Base-by-base conservation (phyloP, 2,888 invertebrate species). In the Marronus borbonicus region DNA sequence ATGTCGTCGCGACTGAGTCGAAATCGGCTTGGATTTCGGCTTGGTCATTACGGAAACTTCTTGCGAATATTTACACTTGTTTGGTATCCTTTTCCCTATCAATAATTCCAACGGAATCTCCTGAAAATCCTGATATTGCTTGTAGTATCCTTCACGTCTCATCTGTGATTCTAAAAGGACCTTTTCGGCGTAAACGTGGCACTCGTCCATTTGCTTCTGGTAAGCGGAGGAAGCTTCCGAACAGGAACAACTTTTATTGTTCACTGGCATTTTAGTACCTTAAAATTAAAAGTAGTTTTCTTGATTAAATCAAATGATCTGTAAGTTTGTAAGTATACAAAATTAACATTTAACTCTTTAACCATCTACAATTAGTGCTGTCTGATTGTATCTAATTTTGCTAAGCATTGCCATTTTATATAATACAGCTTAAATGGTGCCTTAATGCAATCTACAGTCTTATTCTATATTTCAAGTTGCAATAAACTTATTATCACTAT, bases 51-150 rank as follows among this genome's bases (percentile, higher is more conserved):
- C 75, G n/a, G 70, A 69, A 10, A 52, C 44, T 20, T 76, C 69
- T n/a, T 66, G 76, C 2, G 60, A 55, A 55, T 60, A 68, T 44
- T 76, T 69, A 14, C 58, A 58, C n/a, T 69, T 76, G 24, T 60
- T 68, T 5, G 69, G 78, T 10, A 79, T 55, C 28, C 76, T 79
- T 44, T 81, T 80, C 0, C 80, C 82, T 24, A 84, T 78, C 14
- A 84, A 60, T 3, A 82, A 78, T n/a, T 80, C 79, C 55, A 84
- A 78, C 0, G 84, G 83, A 8, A 84, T 83, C 66, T 84, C 84
- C 76, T 82, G 78, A 78, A 83, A 84, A 62, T 84, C 82, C 3
- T 78, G 64, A 36, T 80, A 80, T 28, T 84, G 82, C 36, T 81
- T 81, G 14, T 60, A 64, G 44, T 81, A 80, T 52, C 83, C 81